Evolutionary conservation across 2,113 vertebrate genomes (phyloP).

Genomic region (Brevimyrus niger): DNA sequence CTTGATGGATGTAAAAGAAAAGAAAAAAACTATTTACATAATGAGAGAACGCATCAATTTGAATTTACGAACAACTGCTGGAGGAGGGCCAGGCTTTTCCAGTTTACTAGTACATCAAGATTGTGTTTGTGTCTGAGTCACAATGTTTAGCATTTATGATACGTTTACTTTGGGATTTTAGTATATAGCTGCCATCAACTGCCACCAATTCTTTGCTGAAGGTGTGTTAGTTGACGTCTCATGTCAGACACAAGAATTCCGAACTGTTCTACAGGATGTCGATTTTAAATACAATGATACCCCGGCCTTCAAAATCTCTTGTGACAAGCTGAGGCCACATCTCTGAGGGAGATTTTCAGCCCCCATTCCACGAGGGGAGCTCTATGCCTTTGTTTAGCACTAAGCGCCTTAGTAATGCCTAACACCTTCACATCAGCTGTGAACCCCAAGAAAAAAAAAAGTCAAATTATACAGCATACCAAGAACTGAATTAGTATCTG

Average conservation of each 20-base stretch:
- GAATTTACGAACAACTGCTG: not conserved
- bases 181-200: slow-evolving; percentile 20
- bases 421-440: not conserved
- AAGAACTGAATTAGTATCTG: slow-evolving; percentile 37
- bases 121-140: slow-evolving; percentile 1
- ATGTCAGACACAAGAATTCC: not conserved
- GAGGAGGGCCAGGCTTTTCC: not conserved
- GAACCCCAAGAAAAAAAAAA: slow-evolving; percentile 3
- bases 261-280: not conserved
- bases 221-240: slow-evolving; percentile 3
- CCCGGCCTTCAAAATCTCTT: not conserved
- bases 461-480: slow-evolving; percentile 5
- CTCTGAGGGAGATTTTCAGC: not conserved
- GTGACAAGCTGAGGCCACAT: not conserved
- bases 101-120: slow-evolving; percentile 11
- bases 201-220: not conserved
- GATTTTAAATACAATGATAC: not conserved
- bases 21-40: slow-evolving; percentile 17
- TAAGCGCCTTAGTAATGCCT: not conserved
- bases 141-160: slow-evolving; percentile 2
- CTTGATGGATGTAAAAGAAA: not conserved
- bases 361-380: not conserved
- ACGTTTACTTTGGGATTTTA: not conserved
- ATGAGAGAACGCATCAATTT: not conserved
- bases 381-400: not conserved